Conservation (phyloP, 1,140 invertebrate genomes). For the Paraescarpia echinospica region DNA sequence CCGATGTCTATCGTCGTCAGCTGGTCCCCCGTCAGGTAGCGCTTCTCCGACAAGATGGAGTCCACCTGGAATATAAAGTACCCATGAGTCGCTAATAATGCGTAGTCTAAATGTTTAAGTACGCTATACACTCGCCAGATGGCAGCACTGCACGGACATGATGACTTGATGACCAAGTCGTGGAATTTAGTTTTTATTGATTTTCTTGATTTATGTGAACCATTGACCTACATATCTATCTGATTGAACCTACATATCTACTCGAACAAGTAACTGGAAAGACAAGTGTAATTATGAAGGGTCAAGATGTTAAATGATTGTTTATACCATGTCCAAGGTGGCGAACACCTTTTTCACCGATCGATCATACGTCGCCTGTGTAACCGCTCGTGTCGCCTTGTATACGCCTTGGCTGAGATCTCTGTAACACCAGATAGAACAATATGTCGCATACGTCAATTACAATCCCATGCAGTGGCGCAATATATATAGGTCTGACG, state of each 20-base stretch:
- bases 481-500: no score
- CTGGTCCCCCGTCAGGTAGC: slow-evolving; percentile 43
- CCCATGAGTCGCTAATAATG: neutral
- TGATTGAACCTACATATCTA: no score
- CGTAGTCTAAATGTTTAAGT: neutral
- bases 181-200: no score
- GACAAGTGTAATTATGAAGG: no score
- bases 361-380: slow-evolving; percentile 47
- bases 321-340: slow-evolving; percentile 46
- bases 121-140: neutral
- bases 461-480: no score
- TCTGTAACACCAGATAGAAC: slow-evolving; percentile 46
- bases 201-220: no score
- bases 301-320: neutral
- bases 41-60: slow-evolving; percentile 42
- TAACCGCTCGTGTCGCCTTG: slow-evolving; percentile 46
- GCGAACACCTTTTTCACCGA: slow-evolving; percentile 41
- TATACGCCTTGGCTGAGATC: slow-evolving; percentile 55
- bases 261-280: no score
- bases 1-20: slow-evolving; percentile 53
- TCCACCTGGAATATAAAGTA: slow-evolving; percentile 29
- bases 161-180: no score
- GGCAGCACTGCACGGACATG: neutral
- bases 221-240: no score
- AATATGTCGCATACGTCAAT: neutral